Conservation (phyloP, 2,113 vertebrate genomes). For the Gavialis gangeticus region DNA sequence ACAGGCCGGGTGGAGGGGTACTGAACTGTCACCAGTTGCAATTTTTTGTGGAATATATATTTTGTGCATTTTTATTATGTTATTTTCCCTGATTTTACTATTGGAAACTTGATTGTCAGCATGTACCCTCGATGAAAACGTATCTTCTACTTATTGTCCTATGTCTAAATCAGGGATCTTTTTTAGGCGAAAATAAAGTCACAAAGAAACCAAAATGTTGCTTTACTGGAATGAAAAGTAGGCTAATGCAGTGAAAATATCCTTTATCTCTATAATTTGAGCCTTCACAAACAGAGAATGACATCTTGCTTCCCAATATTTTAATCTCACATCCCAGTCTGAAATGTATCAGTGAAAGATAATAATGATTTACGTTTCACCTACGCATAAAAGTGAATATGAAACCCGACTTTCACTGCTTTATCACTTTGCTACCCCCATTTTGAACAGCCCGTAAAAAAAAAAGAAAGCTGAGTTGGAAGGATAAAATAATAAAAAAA, state of each 20-base stretch:
- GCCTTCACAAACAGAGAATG: not conserved
- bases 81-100: not conserved
- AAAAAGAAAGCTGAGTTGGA: not conserved
- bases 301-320: not conserved
- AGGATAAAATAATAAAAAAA: not conserved
- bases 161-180: slow-evolving; percentile 1
- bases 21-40: fast-evolving
- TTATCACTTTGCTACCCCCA: not conserved
- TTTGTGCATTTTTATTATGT: not conserved
- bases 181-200: slow-evolving; percentile 28
- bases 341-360: not conserved
- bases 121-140: not conserved
- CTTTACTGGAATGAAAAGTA: not conserved
- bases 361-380: slow-evolving; percentile 33
- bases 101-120: not conserved
- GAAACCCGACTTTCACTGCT: not conserved
- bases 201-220: not conserved
- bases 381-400: not conserved
- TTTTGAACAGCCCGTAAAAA: not conserved
- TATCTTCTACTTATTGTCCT: not conserved
- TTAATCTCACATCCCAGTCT: slow-evolving; percentile 9
- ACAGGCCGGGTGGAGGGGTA: not conserved
- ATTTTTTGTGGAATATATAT: not conserved
- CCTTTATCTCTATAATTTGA: not conserved
- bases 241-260: not conserved